These are phyloP conservation scores for Scaptomyza polygonia DNA, from an alignment of 2,888 invertebrate species.

Conservation along the genomic window DNA sequence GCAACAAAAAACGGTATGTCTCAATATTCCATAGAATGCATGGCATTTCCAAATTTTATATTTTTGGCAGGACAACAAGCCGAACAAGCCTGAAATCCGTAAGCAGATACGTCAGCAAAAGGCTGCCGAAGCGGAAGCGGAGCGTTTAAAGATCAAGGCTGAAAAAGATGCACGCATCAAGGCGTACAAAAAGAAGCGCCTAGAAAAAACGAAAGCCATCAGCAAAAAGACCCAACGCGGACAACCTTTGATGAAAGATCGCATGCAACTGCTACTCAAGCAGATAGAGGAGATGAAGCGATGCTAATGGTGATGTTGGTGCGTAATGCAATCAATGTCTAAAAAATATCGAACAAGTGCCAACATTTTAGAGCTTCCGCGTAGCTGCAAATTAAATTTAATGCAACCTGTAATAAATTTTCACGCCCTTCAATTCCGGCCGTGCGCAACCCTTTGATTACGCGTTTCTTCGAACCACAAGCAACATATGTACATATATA, in stretches of 20 bases:
- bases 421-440: conserved; percentile 65
- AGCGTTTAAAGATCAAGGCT: conserved; percentile 82
- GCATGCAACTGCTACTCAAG: conserved; percentile 91
- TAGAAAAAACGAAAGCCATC: conserved; percentile 89
- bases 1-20: conserved; percentile 43
- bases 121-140: conserved; percentile 56
- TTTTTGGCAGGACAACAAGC: conserved; percentile 48
- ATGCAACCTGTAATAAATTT: conserved; percentile 81
- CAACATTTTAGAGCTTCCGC: conserved; percentile 53
- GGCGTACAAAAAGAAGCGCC: conserved; percentile 89
- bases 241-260: conserved; percentile 93
- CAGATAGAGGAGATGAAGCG: conserved; percentile 87
- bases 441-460: conserved; percentile 73
- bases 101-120: conserved; percentile 62
- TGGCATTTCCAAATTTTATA: accelerated
- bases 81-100: conserved; percentile 59
- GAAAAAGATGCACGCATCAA: conserved; percentile 86
- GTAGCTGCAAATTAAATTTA: conserved; percentile 77
- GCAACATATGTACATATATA: background rate
- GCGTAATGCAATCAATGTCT: conserved; percentile 28
- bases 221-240: conserved; percentile 92
- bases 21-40: background rate
- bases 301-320: conserved; percentile 14
- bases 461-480: conserved; percentile 16
- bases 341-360: conserved; percentile 13